Base-by-base conservation (phyloP, 1,140 invertebrate species). In the Sinella curviseta region DNA sequence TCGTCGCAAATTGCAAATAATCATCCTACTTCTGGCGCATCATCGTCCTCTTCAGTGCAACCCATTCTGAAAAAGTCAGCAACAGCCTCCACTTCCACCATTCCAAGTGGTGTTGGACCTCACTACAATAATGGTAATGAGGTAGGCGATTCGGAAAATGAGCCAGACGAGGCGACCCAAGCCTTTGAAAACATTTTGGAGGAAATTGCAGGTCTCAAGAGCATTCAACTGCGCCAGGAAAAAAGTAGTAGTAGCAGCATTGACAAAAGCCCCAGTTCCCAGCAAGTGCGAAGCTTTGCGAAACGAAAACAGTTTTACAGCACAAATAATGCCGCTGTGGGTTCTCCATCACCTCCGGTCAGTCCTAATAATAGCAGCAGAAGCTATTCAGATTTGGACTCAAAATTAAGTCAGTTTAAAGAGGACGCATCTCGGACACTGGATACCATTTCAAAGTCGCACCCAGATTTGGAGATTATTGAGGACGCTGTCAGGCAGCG, bases 101-200 rank as follows among this genome's bases (percentile, higher is more conserved):
- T 70, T 24, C 65, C 65, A 2, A 4, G 3, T 2, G 31, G 26
- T 31, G 14, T 16, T n/a, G 28, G 31, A 8, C 31, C 26, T n/a
- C 28, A 33, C 65, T 31, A 70, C 24, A 33, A 33, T 16, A 70
- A 33, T 30, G 65, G n/a, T 30, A 70, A 33, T 70, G 31, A 70
- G 2, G n/a, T 70, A 24, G 65, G 28, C 24, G 74, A 75, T 16
- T 39, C 39, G 16, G 74, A 75, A 28, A 75, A 75, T 26, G 74
- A 75, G 74, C 74, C 74, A 20, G 74, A 75, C 28, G 70, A 74
- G 24, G 79, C 36, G 2, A 31, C 28, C 16, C 34, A 79, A 74
- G 81, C 83, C 3, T 84, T 84, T 81, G 83, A 82, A 30, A 81
- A 77, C 54, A 82, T 84, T 76, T 60, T 84, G 1, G 81, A 84